Evolutionary conservation across 2,888 invertebrate genomes (phyloP).

Genomic region (Thereva unica): DNA sequence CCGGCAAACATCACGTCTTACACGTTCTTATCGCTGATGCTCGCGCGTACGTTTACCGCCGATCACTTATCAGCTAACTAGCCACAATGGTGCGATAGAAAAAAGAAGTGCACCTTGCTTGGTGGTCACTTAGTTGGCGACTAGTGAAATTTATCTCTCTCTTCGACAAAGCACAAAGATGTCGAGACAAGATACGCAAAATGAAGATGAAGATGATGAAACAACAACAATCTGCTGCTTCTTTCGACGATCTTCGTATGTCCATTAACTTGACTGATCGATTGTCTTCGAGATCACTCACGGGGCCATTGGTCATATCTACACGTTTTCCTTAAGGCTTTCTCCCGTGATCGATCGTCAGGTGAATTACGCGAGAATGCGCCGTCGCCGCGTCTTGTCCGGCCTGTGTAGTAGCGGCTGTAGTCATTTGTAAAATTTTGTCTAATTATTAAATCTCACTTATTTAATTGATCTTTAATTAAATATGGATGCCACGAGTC

Average conservation of each 20-base stretch:
- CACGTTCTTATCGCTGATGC: constrained; percentile 29
- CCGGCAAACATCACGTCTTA: constrained; percentile 17
- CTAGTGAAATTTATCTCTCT: constrained; percentile 28
- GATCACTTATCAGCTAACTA: background rate
- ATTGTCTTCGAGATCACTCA: constrained; percentile 19
- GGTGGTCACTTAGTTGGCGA: constrained; percentile 20
- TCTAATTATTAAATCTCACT: too few relatives aligned
- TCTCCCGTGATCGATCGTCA: constrained; percentile 8
- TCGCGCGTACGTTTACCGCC: constrained; percentile 9
- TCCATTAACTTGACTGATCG: constrained; percentile 18
- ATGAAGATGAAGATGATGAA: background rate
- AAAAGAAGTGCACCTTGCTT: constrained; percentile 6
- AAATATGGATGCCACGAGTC: too few relatives aligned
- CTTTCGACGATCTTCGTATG: background rate
- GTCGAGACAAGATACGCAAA: constrained; percentile 1
- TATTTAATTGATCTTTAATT: too few relatives aligned
- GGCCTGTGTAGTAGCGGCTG: too few relatives aligned
- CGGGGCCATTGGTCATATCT: background rate
- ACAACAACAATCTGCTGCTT: background rate
- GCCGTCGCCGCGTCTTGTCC: too few relatives aligned
- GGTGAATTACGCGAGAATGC: background rate
- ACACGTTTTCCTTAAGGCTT: constrained; percentile 12
- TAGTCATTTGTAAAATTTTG: too few relatives aligned
- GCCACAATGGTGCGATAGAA: constrained; percentile 6
- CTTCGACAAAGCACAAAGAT: background rate